Evolutionary conservation across 1,140 invertebrate species (phyloP).

Genomic region (Dermatophagoides farinae): DNA sequence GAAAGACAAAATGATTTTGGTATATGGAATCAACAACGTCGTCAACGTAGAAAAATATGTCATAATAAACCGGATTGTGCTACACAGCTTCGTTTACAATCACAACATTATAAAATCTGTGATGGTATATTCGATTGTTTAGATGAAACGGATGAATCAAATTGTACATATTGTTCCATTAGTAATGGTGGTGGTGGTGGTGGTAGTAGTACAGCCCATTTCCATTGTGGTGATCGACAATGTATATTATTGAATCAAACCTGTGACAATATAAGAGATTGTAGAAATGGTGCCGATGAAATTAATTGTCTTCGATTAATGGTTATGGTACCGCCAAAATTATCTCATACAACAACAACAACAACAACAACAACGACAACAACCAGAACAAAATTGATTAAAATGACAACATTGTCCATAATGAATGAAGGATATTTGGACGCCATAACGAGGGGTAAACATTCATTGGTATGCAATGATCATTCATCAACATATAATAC

Average conservation of each 20-base stretch:
- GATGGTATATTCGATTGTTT: slow-evolving; percentile 66
- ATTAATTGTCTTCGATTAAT: background rate
- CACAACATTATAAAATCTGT: slow-evolving; percentile 49
- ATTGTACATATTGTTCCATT: slow-evolving; percentile 12
- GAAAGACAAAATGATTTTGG: too few relatives aligned
- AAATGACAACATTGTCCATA: too few relatives aligned
- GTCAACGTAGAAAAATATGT: slow-evolving; percentile 36
- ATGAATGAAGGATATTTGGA: background rate
- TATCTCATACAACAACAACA: background rate
- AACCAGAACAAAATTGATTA: too few relatives aligned
- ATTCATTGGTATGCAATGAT: background rate
- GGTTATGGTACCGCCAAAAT: background rate
- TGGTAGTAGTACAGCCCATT: background rate
- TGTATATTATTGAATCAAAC: background rate
- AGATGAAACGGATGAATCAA: slow-evolving; percentile 53
- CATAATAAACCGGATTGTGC: slow-evolving; percentile 15
- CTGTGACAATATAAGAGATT: background rate
- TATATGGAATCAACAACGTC: slow-evolving; percentile 33
- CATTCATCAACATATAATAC: background rate
- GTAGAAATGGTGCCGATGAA: background rate
- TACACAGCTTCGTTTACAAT: slow-evolving; percentile 46
- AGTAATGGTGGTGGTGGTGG: too few relatives aligned
- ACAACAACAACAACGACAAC: too few relatives aligned
- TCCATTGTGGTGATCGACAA: slow-evolving; percentile 3
- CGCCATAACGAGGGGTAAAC: background rate